A percentile compares a stretch with the other conserved stretches of the same genome.
Evolutionary conservation across 2,797 vertebrate genomes (phyloP).

Genomic region (Labroides dimidiatus): DNA sequence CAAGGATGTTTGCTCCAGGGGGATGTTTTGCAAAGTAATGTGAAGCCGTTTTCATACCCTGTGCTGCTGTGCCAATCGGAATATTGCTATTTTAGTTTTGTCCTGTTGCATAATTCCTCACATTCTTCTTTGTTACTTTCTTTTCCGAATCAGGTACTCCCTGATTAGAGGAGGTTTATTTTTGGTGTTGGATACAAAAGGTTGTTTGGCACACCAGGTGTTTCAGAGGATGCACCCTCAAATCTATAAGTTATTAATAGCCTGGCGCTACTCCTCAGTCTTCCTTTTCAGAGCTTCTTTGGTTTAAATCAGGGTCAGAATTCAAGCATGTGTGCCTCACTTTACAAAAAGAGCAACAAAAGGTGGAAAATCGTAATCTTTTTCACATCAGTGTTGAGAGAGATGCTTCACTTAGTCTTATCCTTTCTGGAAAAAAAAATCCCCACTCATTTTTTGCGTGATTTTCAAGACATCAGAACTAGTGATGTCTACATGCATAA

Average conservation of each 20-base stretch:
- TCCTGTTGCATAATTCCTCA: conserved; percentile 64
- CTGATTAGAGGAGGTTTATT: conserved; percentile 66
- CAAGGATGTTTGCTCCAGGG: conserved; percentile 81
- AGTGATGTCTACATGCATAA: too few relatives aligned
- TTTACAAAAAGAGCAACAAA: neutral
- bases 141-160: conserved; percentile 30
- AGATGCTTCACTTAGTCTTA: too few relatives aligned
- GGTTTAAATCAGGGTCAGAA: conserved; percentile 36
- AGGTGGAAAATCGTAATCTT: neutral
- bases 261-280: conserved; percentile 13
- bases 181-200: conserved; percentile 45
- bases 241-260: conserved; percentile 65
- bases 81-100: conserved; percentile 65
- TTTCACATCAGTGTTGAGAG: neutral
- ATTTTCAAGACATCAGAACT: too few relatives aligned
- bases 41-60: conserved; percentile 73
- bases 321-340: neutral
- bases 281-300: conserved; percentile 19
- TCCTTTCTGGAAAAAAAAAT: too few relatives aligned
- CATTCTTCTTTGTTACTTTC: conserved; percentile 63
- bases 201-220: conserved; percentile 47
- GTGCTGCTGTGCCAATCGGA: conserved; percentile 55
- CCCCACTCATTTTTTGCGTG: too few relatives aligned
- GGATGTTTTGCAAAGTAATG: conserved; percentile 76
- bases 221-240: conserved; percentile 42